A percentile compares a stretch with the other conserved stretches of the same genome.
Conservation (phyloP, 2,797 vertebrate species). For the Gallinago solitaria region DNA sequence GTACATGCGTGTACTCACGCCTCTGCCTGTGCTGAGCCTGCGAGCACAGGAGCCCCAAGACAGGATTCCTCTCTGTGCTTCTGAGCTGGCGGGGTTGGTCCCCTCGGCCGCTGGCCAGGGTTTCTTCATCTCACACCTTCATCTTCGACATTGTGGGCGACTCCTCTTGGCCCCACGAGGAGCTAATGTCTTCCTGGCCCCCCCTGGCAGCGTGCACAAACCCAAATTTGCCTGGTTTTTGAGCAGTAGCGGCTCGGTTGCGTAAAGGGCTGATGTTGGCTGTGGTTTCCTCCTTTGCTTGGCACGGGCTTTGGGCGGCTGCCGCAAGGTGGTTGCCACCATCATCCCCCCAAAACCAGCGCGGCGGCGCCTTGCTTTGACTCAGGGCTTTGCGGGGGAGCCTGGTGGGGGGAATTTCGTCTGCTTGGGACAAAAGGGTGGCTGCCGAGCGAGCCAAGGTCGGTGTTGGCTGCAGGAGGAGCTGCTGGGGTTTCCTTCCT, state of each 20-base stretch:
- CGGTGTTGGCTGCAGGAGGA: not conserved
- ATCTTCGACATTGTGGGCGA: not conserved
- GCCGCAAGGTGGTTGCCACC: not conserved
- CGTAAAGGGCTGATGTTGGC: not conserved
- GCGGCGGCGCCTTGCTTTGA: accelerated
- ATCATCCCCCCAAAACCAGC: not conserved
- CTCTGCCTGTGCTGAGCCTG: accelerated
- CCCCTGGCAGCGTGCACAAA: accelerated
- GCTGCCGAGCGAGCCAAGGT: not conserved
- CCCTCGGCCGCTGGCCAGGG: not conserved
- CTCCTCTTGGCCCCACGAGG: not conserved
- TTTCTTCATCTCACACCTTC: not conserved
- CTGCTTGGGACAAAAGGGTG: not conserved
- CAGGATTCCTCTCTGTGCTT: accelerated
- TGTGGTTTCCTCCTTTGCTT: not conserved
- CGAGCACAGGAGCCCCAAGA: accelerated
- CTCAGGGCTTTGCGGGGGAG: not conserved
- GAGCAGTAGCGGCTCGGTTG: not conserved
- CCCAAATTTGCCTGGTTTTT: not conserved
- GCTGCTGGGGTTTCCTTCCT: not conserved
- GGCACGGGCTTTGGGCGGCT: not conserved
- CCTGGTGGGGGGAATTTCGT: not conserved
- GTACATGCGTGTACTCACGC: accelerated
- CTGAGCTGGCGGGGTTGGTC: not conserved
- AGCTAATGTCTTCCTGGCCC: not conserved